Evolutionary conservation across 2,888 invertebrate genomes (phyloP), one percentile per base, ranked within the genome.

Genomic region (Eristalis pertinax): DNA sequence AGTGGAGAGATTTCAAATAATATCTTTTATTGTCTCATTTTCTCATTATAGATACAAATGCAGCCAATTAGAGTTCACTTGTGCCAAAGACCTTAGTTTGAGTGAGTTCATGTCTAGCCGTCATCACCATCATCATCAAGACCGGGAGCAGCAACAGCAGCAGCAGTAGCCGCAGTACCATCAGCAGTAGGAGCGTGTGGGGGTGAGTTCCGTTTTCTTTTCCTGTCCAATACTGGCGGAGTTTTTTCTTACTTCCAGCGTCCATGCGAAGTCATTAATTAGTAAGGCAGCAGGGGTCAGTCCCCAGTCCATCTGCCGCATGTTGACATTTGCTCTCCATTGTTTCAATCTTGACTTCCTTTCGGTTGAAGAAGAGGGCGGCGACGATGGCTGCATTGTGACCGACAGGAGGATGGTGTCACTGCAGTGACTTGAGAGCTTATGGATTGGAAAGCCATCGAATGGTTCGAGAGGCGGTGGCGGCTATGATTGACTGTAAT

Each of bases 21-120:
- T 69, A 69, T 77, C 64, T 64, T 75, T 78, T 72, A 78, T 75
- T 86, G 74, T 86, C 70, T 86, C 78, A 69, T 78, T 86, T 86
- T 86, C 83, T 83, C 86, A 75, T 86, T 86, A 78, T 58, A 86
- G 86, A 82, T 75, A 86, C 82, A 86, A 82, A 83, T 83, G 86
- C 78, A 77, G 50, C 64, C 86, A 86, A 86, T 86, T 86, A 78
- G 78, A 70, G 86, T 78, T 82, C 69, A 70, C 41, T 86, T 65
- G 74, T 78, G 82, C 74, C 78, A 74, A 67, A 78, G 86, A 86
- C 50, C 69, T 70, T 78, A 13, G 26, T 69, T 24, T 58, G 81
- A 73, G 77, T 64, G 73, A 81, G 78, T 78, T 78, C 86, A 56
- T 67, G 78, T 78, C 78, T 29, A 19, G 50, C 50, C 50, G 19